Base-by-base conservation (phyloP, 2,113 vertebrate genomes). In the Pelmatolapia mariae region DNA sequence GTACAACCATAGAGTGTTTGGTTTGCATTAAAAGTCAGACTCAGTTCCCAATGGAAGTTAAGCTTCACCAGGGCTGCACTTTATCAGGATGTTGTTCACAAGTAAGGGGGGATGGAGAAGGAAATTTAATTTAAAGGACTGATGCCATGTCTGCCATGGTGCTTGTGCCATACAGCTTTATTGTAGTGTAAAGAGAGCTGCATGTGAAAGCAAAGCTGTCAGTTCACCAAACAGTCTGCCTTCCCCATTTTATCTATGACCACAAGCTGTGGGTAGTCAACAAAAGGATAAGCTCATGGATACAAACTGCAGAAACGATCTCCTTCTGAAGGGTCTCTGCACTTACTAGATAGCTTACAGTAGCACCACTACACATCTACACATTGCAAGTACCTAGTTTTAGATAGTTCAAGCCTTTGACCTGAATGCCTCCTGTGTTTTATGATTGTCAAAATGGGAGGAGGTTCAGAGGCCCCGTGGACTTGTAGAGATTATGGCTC, bases 121-220 rank as follows among this genome's bases (percentile, higher is more conserved):
- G 13, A 43, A 16, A 26, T 71, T 43, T 15, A 71, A n/a, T 66
- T 66, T 38, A 24, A 71, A 43, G n/a, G 66, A 43, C 66, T 71
- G 38, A 71, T 0, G 0, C n/a, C 36, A 1, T 43, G 8, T 43
- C 8, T 43, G 3, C 38, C 8, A 16, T 26, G 4, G 22, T 45
- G 0, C 22, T 45, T 45, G 40, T 45, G 68, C 68, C 40, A 40
- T 45, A 43, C 40, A 16, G 22, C 12, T 45, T 43, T 73, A 0
- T 73, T 73, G 8, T 18, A 6, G 22, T 45, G 8, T 45, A 45
- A 43, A 16, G 68, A 73, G 22, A 73, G 68, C 40, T 45, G 68
- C 24, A 6, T 16, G 0, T 73, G 68, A 45, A 45, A 73, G 24
- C 43, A 78, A 78, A 78, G 43, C 4, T 50, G 43, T 50, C 71